These are phyloP conservation scores for Hyles vespertilio DNA, from an alignment of 1,140 invertebrate genomes.

Conservation along the genomic window DNA sequence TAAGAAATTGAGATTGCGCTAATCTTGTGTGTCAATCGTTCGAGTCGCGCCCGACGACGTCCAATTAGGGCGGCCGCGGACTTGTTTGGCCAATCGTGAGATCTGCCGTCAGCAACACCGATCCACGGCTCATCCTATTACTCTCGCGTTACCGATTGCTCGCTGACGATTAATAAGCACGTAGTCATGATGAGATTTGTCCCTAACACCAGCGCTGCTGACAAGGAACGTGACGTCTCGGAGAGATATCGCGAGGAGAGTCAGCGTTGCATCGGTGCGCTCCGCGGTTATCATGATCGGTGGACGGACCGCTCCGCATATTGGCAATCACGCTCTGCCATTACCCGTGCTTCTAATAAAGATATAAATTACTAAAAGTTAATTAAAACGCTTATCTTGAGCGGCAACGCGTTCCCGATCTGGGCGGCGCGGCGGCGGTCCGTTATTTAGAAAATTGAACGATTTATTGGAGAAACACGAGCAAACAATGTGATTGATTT, in stretches of 20 bases:
- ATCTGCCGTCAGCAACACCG: conserved; percentile 10
- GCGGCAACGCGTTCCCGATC: conserved; percentile 26
- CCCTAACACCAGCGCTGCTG: conserved; percentile 13
- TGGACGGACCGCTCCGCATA: conserved; percentile 27
- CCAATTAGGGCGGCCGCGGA: conserved; percentile 29
- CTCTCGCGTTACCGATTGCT: conserved; percentile 14
- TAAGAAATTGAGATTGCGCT: too few relatives aligned
- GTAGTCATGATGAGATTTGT: conserved; percentile 21
- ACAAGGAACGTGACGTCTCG: conserved; percentile 28
- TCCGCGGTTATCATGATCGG: conserved; percentile 40
- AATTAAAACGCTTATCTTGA: conserved; percentile 65
- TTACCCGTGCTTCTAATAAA: conserved; percentile 59
- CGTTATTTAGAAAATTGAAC: conserved; percentile 43
- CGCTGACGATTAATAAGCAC: conserved; percentile 27
- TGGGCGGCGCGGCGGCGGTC: conserved; percentile 14
- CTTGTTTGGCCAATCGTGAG: conserved; percentile 14
- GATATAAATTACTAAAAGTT: conserved; percentile 70
- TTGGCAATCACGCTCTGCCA: conserved; percentile 50
- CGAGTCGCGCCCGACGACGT: conserved; percentile 15
- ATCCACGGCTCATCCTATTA: conserved; percentile 16
- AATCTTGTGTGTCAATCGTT: conserved; percentile 20
- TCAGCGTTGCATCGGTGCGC: conserved; percentile 3
- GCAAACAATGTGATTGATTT: conserved; percentile 27
- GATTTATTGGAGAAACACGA: conserved; percentile 52
- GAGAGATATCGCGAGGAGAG: conserved; percentile 29